A percentile compares a stretch with the other conserved stretches of the same genome.
phyloP scores from a whole-genome alignment of 2,797 vertebrate genomes.

The Microctenopoma stevenorrisi region DNA sequence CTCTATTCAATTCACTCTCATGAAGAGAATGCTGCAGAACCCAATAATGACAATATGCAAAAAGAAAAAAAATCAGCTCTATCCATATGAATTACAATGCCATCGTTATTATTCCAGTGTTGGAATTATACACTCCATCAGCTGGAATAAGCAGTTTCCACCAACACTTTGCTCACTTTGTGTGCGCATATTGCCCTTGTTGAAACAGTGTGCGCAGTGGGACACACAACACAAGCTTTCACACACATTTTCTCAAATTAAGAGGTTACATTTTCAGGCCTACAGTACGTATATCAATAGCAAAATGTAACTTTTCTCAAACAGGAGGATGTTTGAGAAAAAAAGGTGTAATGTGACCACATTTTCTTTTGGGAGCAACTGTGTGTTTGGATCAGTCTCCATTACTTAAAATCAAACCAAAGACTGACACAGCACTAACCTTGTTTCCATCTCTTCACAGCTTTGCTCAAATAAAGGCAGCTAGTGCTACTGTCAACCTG shows the following conservation, averaged over 20 bases:
- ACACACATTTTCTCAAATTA: not conserved
- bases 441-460: slow-evolving; percentile 24
- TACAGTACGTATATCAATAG: slow-evolving; percentile 32
- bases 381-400: slow-evolving; percentile 7
- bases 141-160: slow-evolving; percentile 75
- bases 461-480: slow-evolving; percentile 35
- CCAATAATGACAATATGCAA: slow-evolving; percentile 76
- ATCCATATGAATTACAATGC: slow-evolving; percentile 80
- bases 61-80: slow-evolving; percentile 53
- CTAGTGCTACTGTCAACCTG: slow-evolving; percentile 33
- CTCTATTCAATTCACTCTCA: slow-evolving; percentile 69
- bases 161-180: slow-evolving; percentile 46
- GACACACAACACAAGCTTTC: slow-evolving; percentile 17
- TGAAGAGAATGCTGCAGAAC: slow-evolving; percentile 56
- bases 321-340: slow-evolving; percentile 9
- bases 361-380: slow-evolving; percentile 25
- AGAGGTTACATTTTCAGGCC: slow-evolving; percentile 24
- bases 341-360: slow-evolving; percentile 25
- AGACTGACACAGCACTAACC: slow-evolving; percentile 27
- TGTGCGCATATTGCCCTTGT: slow-evolving; percentile 45
- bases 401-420: slow-evolving; percentile 26
- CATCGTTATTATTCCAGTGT: slow-evolving; percentile 79
- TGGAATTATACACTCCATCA: slow-evolving; percentile 79
- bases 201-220: slow-evolving; percentile 23
- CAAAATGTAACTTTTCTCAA: slow-evolving; percentile 32